These are phyloP conservation scores for Amphipoea lucens DNA, from an alignment of 2,888 invertebrate genomes.

Conservation along the genomic window DNA sequence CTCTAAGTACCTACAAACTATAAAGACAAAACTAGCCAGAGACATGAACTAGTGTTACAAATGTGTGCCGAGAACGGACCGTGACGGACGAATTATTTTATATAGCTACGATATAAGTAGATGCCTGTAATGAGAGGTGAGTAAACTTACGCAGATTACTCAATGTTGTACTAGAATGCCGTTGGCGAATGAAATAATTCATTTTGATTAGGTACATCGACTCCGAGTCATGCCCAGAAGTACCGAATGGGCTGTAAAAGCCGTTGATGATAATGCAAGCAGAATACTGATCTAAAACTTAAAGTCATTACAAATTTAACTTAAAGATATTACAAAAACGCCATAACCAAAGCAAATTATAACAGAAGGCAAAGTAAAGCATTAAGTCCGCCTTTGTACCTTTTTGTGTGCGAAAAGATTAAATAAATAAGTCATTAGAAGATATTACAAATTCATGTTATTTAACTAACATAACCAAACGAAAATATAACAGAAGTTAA, in stretches of 20 bases:
- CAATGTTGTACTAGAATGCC: conserved; percentile 59
- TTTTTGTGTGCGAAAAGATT: too few relatives aligned
- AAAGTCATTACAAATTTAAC: not conserved
- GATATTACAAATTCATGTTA: not conserved
- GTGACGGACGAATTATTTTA: conserved; percentile 63
- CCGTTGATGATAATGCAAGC: not conserved
- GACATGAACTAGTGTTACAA: conserved; percentile 53
- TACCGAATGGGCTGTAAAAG: not conserved
- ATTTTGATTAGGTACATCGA: not conserved
- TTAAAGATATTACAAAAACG: not conserved
- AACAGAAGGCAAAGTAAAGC: not conserved
- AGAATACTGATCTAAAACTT: not conserved
- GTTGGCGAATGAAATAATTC: conserved; percentile 33
- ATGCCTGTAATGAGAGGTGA: conserved; percentile 57
- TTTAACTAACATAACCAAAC: not conserved
- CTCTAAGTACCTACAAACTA: conserved; percentile 2
- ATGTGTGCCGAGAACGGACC: conserved; percentile 62
- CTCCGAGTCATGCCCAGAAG: not conserved
- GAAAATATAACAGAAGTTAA: not conserved
- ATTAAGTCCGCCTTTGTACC: too few relatives aligned
- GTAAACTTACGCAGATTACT: conserved; percentile 59
- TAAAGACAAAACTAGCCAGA: conserved; percentile 20
- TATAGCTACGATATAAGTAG: conserved; percentile 48
- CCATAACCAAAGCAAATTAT: not conserved
- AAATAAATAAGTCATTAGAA: too few relatives aligned